A percentile compares a stretch with the other conserved stretches of the same genome.
These are phyloP conservation scores for Ormia ochracea DNA, from an alignment of 2,888 invertebrate genomes.

Conservation along the genomic window DNA sequence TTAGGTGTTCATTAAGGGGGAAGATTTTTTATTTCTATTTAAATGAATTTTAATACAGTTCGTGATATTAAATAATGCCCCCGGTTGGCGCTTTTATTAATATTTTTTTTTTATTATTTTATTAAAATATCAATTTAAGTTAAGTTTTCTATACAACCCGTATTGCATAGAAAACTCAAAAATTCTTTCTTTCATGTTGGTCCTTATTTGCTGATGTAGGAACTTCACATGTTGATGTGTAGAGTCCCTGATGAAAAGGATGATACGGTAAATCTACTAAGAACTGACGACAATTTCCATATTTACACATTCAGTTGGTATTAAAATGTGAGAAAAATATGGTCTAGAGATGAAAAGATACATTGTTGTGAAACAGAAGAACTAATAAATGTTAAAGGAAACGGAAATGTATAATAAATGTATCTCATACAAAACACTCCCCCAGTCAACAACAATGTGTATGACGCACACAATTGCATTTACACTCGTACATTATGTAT, in stretches of 20 bases:
- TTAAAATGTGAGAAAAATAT: background rate
- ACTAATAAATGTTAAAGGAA: conserved; percentile 25
- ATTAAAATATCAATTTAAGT: no score
- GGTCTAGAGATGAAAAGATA: background rate
- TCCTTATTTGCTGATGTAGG: background rate
- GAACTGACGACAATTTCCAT: conserved; percentile 41
- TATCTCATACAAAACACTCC: background rate
- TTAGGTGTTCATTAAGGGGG: no score
- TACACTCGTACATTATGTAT: background rate
- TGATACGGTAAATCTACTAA: background rate
- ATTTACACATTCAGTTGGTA: conserved; percentile 27
- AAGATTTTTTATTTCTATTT: no score
- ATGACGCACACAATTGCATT: background rate
- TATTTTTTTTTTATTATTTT: no score
- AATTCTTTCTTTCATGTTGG: no score
- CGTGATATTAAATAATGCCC: no score
- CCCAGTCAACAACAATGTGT: background rate
- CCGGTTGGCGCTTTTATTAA: no score
- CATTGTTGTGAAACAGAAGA: background rate
- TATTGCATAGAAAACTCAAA: no score
- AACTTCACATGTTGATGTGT: background rate
- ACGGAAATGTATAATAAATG: conserved; percentile 10
- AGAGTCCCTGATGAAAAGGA: background rate
- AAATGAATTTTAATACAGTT: no score
- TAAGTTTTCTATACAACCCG: no score